phyloP scores from a whole-genome alignment of 2,113 vertebrate genomes.

The Plecotus auritus region DNA sequence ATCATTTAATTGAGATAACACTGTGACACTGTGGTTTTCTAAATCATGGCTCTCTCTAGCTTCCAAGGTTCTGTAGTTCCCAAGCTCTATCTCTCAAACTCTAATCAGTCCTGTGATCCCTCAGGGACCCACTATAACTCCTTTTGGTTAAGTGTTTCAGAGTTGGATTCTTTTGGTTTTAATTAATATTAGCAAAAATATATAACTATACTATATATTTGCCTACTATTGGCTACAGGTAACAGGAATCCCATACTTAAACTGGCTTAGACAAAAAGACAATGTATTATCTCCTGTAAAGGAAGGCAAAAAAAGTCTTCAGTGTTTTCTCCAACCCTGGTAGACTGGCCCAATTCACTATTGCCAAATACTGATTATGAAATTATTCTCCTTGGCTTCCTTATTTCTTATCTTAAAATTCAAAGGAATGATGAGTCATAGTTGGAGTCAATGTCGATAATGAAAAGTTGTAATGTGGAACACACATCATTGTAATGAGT shows the following conservation, averaged over 20 bases:
- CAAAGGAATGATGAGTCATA: background rate
- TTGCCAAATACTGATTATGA: background rate
- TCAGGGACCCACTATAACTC: background rate
- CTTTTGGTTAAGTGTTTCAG: background rate
- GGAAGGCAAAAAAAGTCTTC: background rate
- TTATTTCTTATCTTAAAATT: conserved; percentile 18
- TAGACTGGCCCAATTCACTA: background rate
- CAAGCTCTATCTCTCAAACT: background rate
- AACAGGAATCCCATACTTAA: background rate
- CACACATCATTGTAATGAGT: background rate
- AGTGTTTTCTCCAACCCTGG: background rate
- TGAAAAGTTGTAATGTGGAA: background rate
- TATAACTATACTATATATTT: background rate
- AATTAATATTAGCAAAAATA: background rate
- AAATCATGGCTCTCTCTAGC: background rate
- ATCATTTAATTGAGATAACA: background rate
- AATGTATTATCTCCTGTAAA: background rate
- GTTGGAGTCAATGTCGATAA: background rate
- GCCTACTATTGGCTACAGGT: background rate
- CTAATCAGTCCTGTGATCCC: background rate
- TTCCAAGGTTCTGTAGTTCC: background rate
- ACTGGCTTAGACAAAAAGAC: background rate
- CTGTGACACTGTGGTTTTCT: background rate
- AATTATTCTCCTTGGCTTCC: background rate
- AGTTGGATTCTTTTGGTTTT: background rate